Evolutionary conservation across 2,113 vertebrate species (phyloP).

Genomic region (Sigmodon hispidus): DNA sequence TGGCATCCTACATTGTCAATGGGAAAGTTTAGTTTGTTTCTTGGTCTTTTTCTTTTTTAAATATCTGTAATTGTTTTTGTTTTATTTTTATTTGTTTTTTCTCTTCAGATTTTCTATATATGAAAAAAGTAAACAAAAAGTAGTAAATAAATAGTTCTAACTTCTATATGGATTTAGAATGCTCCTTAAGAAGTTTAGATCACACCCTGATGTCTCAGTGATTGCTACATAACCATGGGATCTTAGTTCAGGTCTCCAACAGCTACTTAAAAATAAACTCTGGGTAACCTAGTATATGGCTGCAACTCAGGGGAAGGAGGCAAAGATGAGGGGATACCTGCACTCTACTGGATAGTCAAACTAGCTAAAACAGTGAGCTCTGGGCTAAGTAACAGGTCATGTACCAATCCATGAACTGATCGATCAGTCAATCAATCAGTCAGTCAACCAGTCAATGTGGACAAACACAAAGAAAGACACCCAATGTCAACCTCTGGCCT

Average conservation of each 20-base stretch:
- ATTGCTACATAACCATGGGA: background rate
- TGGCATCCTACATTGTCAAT: background rate
- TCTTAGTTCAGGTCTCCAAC: background rate
- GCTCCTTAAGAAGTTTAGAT: background rate
- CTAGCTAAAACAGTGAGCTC: background rate
- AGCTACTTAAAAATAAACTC: background rate
- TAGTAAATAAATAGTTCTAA: background rate
- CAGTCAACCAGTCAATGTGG: background rate
- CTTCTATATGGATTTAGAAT: background rate
- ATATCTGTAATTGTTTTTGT: background rate
- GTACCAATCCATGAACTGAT: too few species aligned
- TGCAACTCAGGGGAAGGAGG: background rate
- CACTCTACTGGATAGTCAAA: background rate
- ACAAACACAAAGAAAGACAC: background rate
- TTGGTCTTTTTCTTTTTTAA: background rate
- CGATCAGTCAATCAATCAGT: background rate
- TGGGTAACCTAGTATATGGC: background rate
- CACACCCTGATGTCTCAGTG: background rate
- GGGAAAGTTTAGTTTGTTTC: background rate
- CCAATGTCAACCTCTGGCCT: too few species aligned
- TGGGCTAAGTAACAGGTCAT: background rate
- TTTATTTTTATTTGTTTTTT: background rate
- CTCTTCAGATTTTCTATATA: conserved; percentile 14
- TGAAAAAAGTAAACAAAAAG: background rate
- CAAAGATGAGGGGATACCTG: background rate